Evolutionary conservation across 2,113 vertebrate species (phyloP).

Genomic region (Amphiprion percula): DNA sequence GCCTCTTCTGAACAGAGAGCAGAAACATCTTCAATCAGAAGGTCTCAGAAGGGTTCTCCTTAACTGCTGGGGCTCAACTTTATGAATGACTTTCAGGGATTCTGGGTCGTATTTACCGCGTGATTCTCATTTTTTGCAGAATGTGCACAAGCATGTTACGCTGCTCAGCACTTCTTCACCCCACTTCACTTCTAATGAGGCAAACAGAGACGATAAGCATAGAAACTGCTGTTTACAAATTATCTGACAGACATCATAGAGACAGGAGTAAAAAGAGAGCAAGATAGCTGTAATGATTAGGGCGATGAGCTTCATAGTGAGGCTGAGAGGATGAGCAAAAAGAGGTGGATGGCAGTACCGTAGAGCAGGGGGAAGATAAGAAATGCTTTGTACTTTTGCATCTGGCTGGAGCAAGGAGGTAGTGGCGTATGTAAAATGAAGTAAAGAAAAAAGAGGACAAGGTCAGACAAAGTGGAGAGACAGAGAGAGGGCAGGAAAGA

Average conservation of each 20-base stretch:
- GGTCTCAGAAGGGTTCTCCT: neutral
- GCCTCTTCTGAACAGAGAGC: neutral
- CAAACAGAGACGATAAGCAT: neutral
- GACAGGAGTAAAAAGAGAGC: neutral
- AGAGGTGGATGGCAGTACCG: neutral
- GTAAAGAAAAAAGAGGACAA: neutral
- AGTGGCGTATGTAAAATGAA: too few species aligned
- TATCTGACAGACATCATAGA: neutral
- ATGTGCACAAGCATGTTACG: too few species aligned
- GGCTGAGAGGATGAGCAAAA: neutral
- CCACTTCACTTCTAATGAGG: neutral
- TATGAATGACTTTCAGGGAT: neutral
- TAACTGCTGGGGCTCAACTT: conserved; percentile 31
- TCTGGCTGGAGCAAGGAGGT: neutral
- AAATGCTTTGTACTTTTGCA: neutral
- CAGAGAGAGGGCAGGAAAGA: neutral
- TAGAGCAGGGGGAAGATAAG: neutral
- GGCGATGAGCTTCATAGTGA: neutral
- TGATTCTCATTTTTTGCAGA: too few species aligned
- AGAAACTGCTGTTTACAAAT: neutral
- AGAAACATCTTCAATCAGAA: neutral
- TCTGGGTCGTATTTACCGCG: neutral
- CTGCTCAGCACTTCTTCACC: neutral
- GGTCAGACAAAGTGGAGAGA: neutral
- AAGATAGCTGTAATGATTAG: neutral